Conservation (phyloP, 2,888 invertebrate species). For the Agelastica alni region DNA sequence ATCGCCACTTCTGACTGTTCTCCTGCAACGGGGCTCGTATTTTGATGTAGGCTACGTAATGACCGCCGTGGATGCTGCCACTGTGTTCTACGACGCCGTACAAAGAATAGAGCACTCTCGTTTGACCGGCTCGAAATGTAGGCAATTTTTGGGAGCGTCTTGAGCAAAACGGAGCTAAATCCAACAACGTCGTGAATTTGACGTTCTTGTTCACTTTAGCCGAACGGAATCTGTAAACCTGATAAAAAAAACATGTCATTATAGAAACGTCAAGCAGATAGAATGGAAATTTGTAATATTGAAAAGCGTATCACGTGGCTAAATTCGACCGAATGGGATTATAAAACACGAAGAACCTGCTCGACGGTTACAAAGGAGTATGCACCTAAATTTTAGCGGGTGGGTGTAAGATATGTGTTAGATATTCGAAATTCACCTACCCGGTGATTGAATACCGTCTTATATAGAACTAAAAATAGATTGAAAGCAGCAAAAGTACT, state of each 20-base stretch:
- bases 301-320: no score
- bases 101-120: slow-evolving; percentile 75
- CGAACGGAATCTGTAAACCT: slow-evolving; percentile 63
- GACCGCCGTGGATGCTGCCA: slow-evolving; percentile 86
- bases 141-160: slow-evolving; percentile 65
- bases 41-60: slow-evolving; percentile 95
- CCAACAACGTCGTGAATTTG: slow-evolving; percentile 81
- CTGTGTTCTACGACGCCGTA: slow-evolving; percentile 96
- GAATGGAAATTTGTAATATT: no score
- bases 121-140: slow-evolving; percentile 51
- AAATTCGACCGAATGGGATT: no score
- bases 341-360: no score
- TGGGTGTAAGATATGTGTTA: no score
- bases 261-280: no score
- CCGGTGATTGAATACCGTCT: no score
- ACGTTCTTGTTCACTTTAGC: slow-evolving; percentile 84
- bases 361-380: no score
- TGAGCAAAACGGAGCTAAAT: slow-evolving; percentile 90
- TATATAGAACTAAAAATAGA: no score
- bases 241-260: slow-evolving; percentile 12
- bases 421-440: no score
- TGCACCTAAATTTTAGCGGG: no score
- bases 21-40: slow-evolving; percentile 67
- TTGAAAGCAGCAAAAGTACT: no score
- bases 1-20: slow-evolving; percentile 74